A percentile compares a stretch with the other conserved stretches of the same genome.
phyloP scores from a whole-genome alignment of 2,113 vertebrate species.

The Gobius niger region DNA sequence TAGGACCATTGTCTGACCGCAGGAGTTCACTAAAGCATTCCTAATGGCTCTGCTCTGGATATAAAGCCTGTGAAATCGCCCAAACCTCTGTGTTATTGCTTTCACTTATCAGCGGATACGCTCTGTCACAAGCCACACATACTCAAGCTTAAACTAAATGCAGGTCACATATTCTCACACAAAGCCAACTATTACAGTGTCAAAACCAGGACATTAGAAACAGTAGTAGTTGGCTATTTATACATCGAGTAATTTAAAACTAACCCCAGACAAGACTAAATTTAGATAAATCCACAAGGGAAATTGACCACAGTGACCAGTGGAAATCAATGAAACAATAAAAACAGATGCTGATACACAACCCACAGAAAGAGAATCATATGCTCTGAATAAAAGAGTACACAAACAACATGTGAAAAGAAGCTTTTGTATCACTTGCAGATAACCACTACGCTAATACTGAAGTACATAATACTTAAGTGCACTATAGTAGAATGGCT shows the following conservation, averaged over 20 bases:
- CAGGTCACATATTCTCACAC: background rate
- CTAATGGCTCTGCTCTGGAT: slow-evolving; percentile 25
- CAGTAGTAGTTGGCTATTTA: too few relatives aligned
- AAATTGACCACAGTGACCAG: too few relatives aligned
- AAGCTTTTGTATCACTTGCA: background rate
- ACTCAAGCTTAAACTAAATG: background rate
- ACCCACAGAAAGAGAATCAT: too few relatives aligned
- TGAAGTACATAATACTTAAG: background rate
- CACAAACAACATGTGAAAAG: background rate
- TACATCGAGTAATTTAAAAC: too few relatives aligned
- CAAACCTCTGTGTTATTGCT: slow-evolving; percentile 20
- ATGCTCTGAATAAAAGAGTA: too few relatives aligned
- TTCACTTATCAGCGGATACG: slow-evolving; percentile 10
- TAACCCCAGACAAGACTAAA: too few relatives aligned
- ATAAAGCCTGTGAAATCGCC: slow-evolving; percentile 38
- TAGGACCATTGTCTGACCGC: background rate
- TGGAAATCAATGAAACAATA: too few relatives aligned
- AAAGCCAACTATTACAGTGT: too few relatives aligned
- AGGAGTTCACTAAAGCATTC: background rate
- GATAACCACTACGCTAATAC: background rate
- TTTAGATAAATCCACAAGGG: too few relatives aligned
- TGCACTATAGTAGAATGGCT: too few relatives aligned
- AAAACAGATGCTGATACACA: too few relatives aligned
- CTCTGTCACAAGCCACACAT: background rate
- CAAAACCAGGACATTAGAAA: too few relatives aligned